Base-by-base conservation (phyloP, 2,888 invertebrate genomes). In the Ashinkailepas kermadecensis region DNA sequence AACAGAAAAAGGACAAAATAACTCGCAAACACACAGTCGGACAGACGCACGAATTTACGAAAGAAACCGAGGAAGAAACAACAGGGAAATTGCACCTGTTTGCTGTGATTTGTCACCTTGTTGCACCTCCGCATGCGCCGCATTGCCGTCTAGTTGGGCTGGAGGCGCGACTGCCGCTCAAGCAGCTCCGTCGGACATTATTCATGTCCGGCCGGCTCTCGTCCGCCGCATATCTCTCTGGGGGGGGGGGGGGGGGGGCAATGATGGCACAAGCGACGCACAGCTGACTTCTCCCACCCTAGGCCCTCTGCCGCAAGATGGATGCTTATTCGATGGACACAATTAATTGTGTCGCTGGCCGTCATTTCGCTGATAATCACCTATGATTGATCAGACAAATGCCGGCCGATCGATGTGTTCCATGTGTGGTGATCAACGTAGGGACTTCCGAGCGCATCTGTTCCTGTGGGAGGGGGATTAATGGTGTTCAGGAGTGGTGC, bases 311-410 rank as follows among this genome's bases (percentile, higher is more conserved):
- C 21, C 39, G 39, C 39, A 70, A 70, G 70, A 70, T 70, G 12
- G 70, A 70, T 70, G 70, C 70, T 11, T 70, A 70, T 70, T 70
- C 70, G 39, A 70, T 70, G 70, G 15, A 70, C 70, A 70, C 70
- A 70, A 39, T 70, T 70, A 70, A 70, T 70, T 25, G 23, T 23
- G 70, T 15, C 7, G 39, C 70, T 62, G 18, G 13, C 70, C 25
- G 25, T 39, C 70, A 70, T 25, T 13, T 39, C 39, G 25, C 70
- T 23, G 70, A 23, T 70, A 39, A 70, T 39, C 25, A 39, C 25
- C 39, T 13, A 39, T 70, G 70, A 70, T 70, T 12, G 70, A 70
- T 70, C 39, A 8, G 15, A 12, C 39, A 39, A 39, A 39, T 39
- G 39, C 39, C 39, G 39, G 39, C 39, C 39, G 39, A 39, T 39